Evolutionary conservation across 2,797 vertebrate genomes (phyloP).

Genomic region (Sebastes wilsoni): DNA sequence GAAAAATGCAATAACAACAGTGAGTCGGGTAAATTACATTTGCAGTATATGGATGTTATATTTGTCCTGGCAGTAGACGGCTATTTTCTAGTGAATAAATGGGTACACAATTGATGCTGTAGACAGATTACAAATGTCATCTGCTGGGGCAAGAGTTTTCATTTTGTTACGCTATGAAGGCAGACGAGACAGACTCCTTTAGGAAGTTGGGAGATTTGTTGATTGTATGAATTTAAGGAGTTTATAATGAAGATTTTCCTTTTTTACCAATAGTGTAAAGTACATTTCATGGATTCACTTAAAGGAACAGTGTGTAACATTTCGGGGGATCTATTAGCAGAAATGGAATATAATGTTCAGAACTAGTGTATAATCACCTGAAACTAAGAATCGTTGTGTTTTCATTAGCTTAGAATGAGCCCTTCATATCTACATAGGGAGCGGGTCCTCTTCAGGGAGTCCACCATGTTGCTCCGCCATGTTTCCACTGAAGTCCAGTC

Average conservation of each 20-base stretch:
- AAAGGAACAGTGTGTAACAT: too few species aligned
- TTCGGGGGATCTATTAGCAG: too few species aligned
- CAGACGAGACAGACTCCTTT: background rate
- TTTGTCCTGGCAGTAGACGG: conserved; percentile 42
- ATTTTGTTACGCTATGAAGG: background rate
- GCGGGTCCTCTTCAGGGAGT: too few species aligned
- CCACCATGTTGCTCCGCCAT: too few species aligned
- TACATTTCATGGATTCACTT: background rate
- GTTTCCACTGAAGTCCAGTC: too few species aligned
- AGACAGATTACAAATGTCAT: conserved; percentile 32
- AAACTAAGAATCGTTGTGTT: too few species aligned
- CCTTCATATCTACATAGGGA: too few species aligned
- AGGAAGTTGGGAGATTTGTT: background rate
- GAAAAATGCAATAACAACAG: conserved; percentile 56
- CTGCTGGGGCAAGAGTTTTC: background rate
- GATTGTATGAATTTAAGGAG: background rate
- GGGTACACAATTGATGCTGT: conserved; percentile 1
- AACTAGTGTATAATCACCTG: too few species aligned
- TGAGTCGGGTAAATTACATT: conserved; percentile 53
- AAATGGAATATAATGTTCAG: too few species aligned
- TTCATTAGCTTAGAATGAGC: fast-evolving
- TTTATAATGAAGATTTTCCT: background rate
- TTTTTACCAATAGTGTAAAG: background rate
- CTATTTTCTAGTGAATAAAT: conserved; percentile 30
- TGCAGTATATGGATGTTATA: conserved; percentile 38